Percentiles rank a stretch among this genome's conserved stretches.
Conservation (phyloP, 2,797 vertebrate genomes). For the Cyclopterus lumpus region DNA sequence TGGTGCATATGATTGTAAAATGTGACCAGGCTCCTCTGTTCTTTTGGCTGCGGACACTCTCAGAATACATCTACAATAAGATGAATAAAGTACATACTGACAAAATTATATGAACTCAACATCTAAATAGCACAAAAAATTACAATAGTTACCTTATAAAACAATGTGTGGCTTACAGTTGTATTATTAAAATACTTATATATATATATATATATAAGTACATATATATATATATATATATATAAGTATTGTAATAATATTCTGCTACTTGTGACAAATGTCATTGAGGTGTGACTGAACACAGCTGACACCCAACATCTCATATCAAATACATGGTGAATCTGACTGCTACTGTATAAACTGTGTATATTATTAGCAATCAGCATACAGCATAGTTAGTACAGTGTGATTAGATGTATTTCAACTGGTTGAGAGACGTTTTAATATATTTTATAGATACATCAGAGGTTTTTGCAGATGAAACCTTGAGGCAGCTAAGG, state of each 20-base stretch:
- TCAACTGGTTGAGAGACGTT: background rate
- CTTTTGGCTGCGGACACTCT: background rate
- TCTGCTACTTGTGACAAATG: background rate
- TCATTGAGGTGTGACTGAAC: background rate
- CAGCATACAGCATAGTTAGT: background rate
- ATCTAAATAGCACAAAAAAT: background rate
- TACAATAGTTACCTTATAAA: background rate
- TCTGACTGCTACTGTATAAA: background rate
- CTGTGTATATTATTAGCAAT: background rate
- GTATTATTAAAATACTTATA: background rate
- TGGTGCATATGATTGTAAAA: background rate
- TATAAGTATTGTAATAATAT: background rate
- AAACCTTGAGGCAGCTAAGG: slow-evolving; percentile 61
- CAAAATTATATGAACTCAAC: background rate
- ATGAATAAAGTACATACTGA: background rate
- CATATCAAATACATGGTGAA: background rate
- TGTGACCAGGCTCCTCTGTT: background rate
- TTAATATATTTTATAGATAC: background rate
- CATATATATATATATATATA: too few species aligned
- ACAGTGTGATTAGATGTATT: background rate
- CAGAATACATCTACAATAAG: background rate
- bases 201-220: too few species aligned
- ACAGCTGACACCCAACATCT: background rate
- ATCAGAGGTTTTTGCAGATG: slow-evolving; percentile 26
- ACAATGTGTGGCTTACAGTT: background rate